These are phyloP conservation scores for Plecotus auritus DNA, from an alignment of 2,113 vertebrate species.

Conservation along the genomic window DNA sequence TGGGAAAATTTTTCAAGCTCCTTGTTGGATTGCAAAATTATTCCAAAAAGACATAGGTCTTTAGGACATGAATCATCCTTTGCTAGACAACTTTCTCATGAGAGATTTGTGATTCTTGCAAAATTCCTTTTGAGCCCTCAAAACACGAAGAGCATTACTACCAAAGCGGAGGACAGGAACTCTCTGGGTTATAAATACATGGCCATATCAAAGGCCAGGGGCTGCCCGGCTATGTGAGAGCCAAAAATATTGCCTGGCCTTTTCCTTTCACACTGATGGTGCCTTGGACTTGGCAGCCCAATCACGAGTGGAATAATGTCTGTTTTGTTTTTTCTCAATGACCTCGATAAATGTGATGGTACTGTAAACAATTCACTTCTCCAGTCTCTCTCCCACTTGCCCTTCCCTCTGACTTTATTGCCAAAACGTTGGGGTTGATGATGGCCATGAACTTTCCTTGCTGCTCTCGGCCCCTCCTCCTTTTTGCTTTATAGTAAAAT, in stretches of 20 bases:
- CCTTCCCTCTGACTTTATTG: background rate
- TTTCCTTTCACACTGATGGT: background rate
- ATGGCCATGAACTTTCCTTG: background rate
- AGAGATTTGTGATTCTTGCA: slow-evolving; percentile 39
- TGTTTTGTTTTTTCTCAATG: slow-evolving; percentile 37
- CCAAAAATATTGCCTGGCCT: slow-evolving; percentile 39
- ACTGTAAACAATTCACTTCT: background rate
- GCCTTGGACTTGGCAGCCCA: background rate
- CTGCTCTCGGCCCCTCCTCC: background rate
- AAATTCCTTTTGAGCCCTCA: slow-evolving; percentile 21
- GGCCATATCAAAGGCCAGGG: background rate
- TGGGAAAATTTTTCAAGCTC: slow-evolving; percentile 26
- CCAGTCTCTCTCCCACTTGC: background rate
- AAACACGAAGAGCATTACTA: background rate
- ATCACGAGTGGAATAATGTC: background rate
- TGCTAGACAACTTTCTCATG: slow-evolving; percentile 48
- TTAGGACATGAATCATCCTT: slow-evolving; percentile 45
- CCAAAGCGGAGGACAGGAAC: background rate
- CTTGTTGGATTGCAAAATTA: slow-evolving; percentile 41
- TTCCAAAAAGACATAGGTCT: slow-evolving; percentile 23
- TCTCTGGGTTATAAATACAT: slow-evolving; percentile 43
- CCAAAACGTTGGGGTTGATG: background rate
- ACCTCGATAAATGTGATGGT: background rate
- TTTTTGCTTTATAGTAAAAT: background rate
- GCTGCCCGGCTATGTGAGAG: background rate